Base-by-base conservation (phyloP, 2,888 invertebrate genomes). In the Matsumyia berberina region DNA sequence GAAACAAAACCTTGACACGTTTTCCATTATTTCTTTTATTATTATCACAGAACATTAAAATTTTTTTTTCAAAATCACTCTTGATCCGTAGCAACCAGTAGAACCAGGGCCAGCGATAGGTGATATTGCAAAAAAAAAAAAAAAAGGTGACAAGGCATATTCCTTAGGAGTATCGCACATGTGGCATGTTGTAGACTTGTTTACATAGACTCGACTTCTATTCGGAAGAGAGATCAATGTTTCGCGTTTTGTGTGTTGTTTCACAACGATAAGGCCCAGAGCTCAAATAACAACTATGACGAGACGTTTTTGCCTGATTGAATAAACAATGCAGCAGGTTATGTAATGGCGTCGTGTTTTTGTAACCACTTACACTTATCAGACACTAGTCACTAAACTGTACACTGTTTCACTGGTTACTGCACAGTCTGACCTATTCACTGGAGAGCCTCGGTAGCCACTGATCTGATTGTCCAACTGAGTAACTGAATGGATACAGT, bases 1-100 rank as follows among this genome's bases (percentile, higher is more conserved):
- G 7, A 29, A 29, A 3, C 17, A 17, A 49, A 66, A 37, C 66
- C 66, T 51, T 66, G 66, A 39, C 51, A 66, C 66, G 51, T 29
- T 39, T 39, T 15, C 35, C n/a, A 49, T 29, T 53, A 31, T 51
- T 24, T 17, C 8, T 11, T 2, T 1, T 7, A 37, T 15, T 55
- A 42, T 53, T 67, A 67, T 67, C 67, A 31, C 2, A 17, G 35
- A 19, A 49, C 11, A 24, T 37, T 51, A 29, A 19, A n/a, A 9
- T 33, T 35, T 35, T 19, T n/a, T 49, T 31, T 42, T 17, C 31
- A 46, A 44, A 62, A 33, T 37, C 17, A 31, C 4, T 33, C 17
- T 8, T 15, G 5, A 12, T 12, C 8, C n/a, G n/a, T n/a, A n/a
- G 29, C 11, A 33, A 7, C 11, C 46, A 62, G 46, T 11, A 1